Base-by-base conservation (phyloP, 2,888 invertebrate species). In the Mamestra brassicae region DNA sequence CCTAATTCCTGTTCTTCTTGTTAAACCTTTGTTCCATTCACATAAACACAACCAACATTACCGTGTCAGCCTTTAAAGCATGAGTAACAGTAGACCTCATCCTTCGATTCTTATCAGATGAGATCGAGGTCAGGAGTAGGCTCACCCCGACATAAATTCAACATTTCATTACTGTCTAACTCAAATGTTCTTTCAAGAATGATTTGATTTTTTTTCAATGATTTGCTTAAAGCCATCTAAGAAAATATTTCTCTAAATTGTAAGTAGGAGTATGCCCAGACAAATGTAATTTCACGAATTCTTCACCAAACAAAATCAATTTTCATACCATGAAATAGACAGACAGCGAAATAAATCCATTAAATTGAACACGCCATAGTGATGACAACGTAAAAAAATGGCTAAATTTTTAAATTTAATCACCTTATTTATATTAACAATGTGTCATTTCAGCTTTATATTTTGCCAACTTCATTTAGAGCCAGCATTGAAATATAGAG, bases 271-370 rank as follows among this genome's bases (percentile, higher is more conserved):
- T 34, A 10, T 34, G 15, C 63, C 4, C 58, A 2, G 50, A 26
- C 0, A 58, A 57, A 71, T 45, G 5, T 15, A 66, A 80, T 83
- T 75, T 47, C 38, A 62, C n/a, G 36, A 50, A 55, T 13, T 38
- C 34, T 13, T 4, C 26, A n/a, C 50, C 55, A 54, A 11, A 67
- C 6, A 38, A n/a, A 82, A 81, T 79, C 80, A 42, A 81, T 67
- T 79, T 57, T 34, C 34, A 55, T 34, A 68, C 70, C 75, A 68
- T 80, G 70, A 80, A 83, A 83, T 74, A 68, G 38, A 42, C 0
- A 81, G 84, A 83, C 60, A 74, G 1, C 10, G 6, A 61, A 74
- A 54, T 57, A 47, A 47, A 57, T 36, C 58, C 70, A 80, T 67
- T 74, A 1, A 26, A 15, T 42, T 13, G 6, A 54, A 65, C 34